Conservation (phyloP, 2,888 invertebrate species). For the Atrina japonica region DNA sequence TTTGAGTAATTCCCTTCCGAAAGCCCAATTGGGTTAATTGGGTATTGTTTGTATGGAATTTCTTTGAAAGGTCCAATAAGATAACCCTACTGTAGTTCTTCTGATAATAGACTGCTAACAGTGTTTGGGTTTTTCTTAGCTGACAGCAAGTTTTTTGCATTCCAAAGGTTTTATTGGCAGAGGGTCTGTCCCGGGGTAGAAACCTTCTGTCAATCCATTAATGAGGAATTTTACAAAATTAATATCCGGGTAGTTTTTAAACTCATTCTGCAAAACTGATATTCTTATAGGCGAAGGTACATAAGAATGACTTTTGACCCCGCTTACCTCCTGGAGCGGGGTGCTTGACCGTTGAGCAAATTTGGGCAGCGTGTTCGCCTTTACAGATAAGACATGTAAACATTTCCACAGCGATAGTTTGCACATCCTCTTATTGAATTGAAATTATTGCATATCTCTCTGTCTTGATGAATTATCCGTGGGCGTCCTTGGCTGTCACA, state of each 20-base stretch:
- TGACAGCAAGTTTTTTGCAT: constrained; percentile 28
- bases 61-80: constrained; percentile 25
- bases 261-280: not conserved
- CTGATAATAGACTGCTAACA: not conserved
- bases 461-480: not conserved
- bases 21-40: constrained; percentile 32
- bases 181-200: constrained; percentile 1
- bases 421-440: constrained; percentile 7
- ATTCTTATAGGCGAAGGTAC: constrained; percentile 7
- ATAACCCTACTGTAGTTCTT: constrained; percentile 25
- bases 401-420: constrained; percentile 5
- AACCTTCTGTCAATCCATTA: constrained; percentile 17
- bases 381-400: constrained; percentile 10
- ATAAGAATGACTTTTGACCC: not conserved
- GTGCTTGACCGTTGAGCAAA: constrained; percentile 6
- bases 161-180: constrained; percentile 2
- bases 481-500: not conserved
- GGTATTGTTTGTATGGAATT: constrained; percentile 12
- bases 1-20: constrained; percentile 37
- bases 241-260: constrained; percentile 7
- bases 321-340: constrained; percentile 1
- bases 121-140: constrained; percentile 15
- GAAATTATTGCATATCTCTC: constrained; percentile 26
- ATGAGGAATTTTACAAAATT: too few species aligned
- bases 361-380: not conserved